Evolutionary conservation across 2,888 invertebrate species (phyloP), one percentile per base, ranked within the genome.

Genomic region (Lasioglossum zephyrum): DNA sequence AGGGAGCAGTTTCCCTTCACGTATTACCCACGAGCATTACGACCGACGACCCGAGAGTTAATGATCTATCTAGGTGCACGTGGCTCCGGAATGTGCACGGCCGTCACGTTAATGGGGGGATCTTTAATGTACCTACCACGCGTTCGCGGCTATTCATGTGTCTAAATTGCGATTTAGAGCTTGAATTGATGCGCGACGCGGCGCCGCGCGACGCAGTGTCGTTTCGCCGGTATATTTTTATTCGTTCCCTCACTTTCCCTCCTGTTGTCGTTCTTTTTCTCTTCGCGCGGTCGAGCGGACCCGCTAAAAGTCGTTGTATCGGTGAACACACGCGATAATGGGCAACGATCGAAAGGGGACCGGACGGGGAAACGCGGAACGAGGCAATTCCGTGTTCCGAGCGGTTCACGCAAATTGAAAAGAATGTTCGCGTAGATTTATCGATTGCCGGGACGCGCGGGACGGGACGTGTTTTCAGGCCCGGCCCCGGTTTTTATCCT

Each of bases 131-230:
- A 69, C 36, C 49, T 73, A 63, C 77, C 63, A 60, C 69, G 77
- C 77, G 81, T 85, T 79, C 53, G 63, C 66, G 72, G 53, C 82
- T 81, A 88, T 86, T 89, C 89, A 81, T 53, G 84, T 72, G 82
- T 73, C 86, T 66, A 82, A 88, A 90, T 82, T 81, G 88, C 78
- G 87, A 89, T 90, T 89, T 86, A 84, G 73, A 79, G 86, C 72
- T 73, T 49, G 77, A 82, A 81, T 77, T 74, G 79, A 82, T 75
- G 77, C 49, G 72, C 18, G 63, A n/a, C 47, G 44, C 73, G 41
- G 66, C 39, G 72, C 13, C 69, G n/a, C 57, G n/a, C 53, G 39
- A 36, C 63, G 13, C 41, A 49, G 26, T 13, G 13, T 22, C 53
- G 73, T 79, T 74, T 36, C 69, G 57, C 53, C 39, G 70, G 26